Evolutionary conservation across 2,888 invertebrate species (phyloP), one percentile per base, ranked within the genome.

Genomic region (Epiblema foenella): DNA sequence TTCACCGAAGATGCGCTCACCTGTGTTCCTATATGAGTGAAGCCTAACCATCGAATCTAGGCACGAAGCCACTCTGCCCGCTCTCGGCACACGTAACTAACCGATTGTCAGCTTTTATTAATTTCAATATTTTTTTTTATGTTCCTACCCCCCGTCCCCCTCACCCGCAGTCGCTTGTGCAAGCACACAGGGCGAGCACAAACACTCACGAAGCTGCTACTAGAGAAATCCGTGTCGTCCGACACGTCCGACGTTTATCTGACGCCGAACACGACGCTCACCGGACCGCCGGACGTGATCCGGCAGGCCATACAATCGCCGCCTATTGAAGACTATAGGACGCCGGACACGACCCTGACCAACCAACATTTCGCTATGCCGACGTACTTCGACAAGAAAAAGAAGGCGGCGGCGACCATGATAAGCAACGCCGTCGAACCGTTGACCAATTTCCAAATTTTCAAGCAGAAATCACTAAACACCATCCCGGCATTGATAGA

Each of bases 381-480:
- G 66, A 88, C 92, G 0, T 93, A 93, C 84, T 93, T 93, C 85
- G 93, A 93, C 79, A 85, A 84, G 78, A 92, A 91, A 81, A 82
- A 78, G 68, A 84, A 82, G 68, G 83, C 85, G 37, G 87, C 89
- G 64, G 86, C 83, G n/a, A 84, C 85, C n/a, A 76, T 83, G 64
- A 81, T 85, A 68, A 81, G 81, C 74, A 83, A 87, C 11, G 86
- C 87, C 63, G 91, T 87, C 10, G 84, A 88, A 73, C 93, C 93
- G 70, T 86, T 91, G 71, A 79, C 89, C 68, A 91, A 93, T 84
- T 93, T 93, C 83, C 93, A 90, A 60, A 83, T 91, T 15, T 88
- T 91, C 81, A 93, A 93, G 76, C 93, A 93, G 83, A 93, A 92
- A 76, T 93, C 93, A 29, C 85, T 93, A 9, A 93, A 89, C 82